Conservation (phyloP, 2,888 invertebrate genomes). For the Thymelicus sylvestris region DNA sequence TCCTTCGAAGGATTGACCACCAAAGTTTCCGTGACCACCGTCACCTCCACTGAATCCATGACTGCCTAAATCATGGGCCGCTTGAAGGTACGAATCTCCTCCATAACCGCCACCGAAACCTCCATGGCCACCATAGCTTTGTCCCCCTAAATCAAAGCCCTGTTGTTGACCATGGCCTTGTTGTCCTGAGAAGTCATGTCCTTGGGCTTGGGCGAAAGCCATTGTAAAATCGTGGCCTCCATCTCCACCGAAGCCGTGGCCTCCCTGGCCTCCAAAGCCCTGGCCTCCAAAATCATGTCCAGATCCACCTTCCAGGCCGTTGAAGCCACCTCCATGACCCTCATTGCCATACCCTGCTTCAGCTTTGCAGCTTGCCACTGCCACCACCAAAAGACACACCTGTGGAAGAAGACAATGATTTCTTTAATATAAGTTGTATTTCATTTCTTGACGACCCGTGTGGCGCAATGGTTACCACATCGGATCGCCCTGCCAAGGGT, state of each 20-base stretch:
- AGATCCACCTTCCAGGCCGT: slow-evolving; percentile 17
- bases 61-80: slow-evolving; percentile 66
- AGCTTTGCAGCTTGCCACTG: slow-evolving; percentile 75
- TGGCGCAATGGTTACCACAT: too few relatives aligned
- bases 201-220: slow-evolving; percentile 47
- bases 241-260: slow-evolving; percentile 47
- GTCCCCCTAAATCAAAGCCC: slow-evolving; percentile 30
- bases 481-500: too few relatives aligned
- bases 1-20: slow-evolving; percentile 40
- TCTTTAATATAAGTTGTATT: neutral
- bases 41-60: slow-evolving; percentile 51
- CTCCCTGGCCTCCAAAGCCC: slow-evolving; percentile 47
- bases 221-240: slow-evolving; percentile 52
- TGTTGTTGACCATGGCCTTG: slow-evolving; percentile 43
- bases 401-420: slow-evolving; percentile 51
- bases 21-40: slow-evolving; percentile 50
- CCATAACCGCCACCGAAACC: slow-evolving; percentile 47
- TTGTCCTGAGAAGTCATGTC: slow-evolving; percentile 47
- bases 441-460: neutral
- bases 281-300: slow-evolving; percentile 43
- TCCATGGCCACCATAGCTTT: slow-evolving; percentile 38
- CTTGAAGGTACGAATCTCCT: slow-evolving; percentile 73
- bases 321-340: slow-evolving; percentile 34
- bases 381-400: slow-evolving; percentile 74
- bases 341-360: slow-evolving; percentile 50